Base-by-base conservation (phyloP, 2,888 invertebrate species). In the Laothoe populi region DNA sequence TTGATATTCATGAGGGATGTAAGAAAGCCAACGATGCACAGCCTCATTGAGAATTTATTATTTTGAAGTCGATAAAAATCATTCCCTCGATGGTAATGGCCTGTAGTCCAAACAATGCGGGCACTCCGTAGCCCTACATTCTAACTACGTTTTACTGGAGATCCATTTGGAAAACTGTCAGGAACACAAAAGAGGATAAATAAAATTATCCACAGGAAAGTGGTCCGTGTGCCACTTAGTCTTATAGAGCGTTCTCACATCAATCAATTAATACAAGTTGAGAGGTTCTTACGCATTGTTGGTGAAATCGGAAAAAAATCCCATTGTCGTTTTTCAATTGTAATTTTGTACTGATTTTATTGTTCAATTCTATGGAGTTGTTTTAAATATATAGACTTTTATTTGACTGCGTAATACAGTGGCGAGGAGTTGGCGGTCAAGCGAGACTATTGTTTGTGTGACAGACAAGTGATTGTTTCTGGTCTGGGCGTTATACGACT, bases 141-240 rank as follows among this genome's bases (percentile, higher is more conserved):
- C 31, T 26, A 5, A 5, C 53, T 16, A 35, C 19, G 11, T 53
- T 31, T 49, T 35, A 31, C 31, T 26, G 24, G 21, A 48, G 11
- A 19, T 19, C 35, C 31, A 35, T 53, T 31, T 19, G 10, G 19
- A 19, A 31, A 23, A 4, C 35, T 35, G 53, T 53, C 35, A 19
- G 35, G 16, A 53, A 35, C 53, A 53, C 31, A 53, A 26, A 19
- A 31, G 53, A 19, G 11, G 31, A 53, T 53, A 53, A 35, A 53
- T 53, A 53, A 53, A 53, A 35, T 53, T 35, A 35, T 35, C 53
- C 35, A 53, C 35, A 11, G 19, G 53, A 11, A 10, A 53, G 19
- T 8, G 26, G 10, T 8, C 4, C 48, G 16, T 19, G 26, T 26
- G 35, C 31, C 53, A 53, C 49, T 53, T 35, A 35, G 35, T 1